Evolutionary conservation across 64 coral and sea anemone genomes (phyloP), one percentile per base, ranked within the genome.

Genomic region (Montipora sp.): DNA sequence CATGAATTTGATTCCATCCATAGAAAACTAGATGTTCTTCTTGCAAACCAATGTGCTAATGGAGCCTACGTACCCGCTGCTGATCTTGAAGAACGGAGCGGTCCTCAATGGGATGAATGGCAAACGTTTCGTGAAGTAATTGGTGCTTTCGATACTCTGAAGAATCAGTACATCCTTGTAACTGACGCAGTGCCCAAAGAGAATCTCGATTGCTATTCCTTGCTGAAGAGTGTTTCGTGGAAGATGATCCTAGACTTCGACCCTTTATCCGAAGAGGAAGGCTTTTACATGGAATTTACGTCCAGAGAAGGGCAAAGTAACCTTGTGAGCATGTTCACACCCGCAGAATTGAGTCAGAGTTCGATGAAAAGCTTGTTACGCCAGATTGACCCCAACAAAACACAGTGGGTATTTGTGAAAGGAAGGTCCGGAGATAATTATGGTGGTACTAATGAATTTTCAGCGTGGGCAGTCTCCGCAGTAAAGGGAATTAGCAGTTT

Each of bases 341-440:
- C 95, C 8, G 91, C 87, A 75, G 95, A 96, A 23, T 13, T 96
- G 20, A 88, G 63, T 3, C 36, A 51, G 57, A 12, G 5, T 8
- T 46, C 88, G 3, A 93, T 83, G 51, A 73, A 4, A 18, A 81
- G 65, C 68, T 75, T 96, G 44, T 44, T 74, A 8, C 87, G 87
- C 24, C 81, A 93, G 21, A 81, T 96, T 1, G 95, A 96, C 81
- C 68, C 65, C 5, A 75, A 83, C 1, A 96, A 96, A 47, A 87
- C 59, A 3, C 75, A 93, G 16, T 96, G 95, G 95, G 2, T 96
- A 16, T 96, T 96, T 87, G 95, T 96, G 3, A 96, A 96, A 76
- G 95, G 95, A 36, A 90, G 95, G 51, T 66, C 83, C 10, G 80
- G 87, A 18, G 95, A 96, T 22, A 63, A 80, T 1, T 60, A 69